Base-by-base conservation (phyloP, 1,140 invertebrate species). In the Plectus sambesii region DNA sequence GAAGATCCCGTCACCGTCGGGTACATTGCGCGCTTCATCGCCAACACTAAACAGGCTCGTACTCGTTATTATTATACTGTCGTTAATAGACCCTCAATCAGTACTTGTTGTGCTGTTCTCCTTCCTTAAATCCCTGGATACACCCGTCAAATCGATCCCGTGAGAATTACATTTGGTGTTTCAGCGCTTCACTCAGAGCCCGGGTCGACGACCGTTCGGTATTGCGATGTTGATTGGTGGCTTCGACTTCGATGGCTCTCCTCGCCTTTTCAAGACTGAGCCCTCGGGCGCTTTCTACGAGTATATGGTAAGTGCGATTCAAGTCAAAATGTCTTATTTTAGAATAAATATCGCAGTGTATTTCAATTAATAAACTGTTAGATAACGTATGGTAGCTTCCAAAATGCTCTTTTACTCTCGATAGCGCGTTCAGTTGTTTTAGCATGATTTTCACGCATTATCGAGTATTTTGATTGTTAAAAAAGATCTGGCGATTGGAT, bases 1-100 rank as follows among this genome's bases (percentile, higher is more conserved):
- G 94, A 99, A 76, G 94, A 99, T 77, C 90, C 92, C n/a, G 92
- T 98, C 5, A 94, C 92, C 30, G 76, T 98, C 56, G 92, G 97
- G 70, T 97, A 98, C 65, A 98, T 99, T 54, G 96, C 94, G 15
- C 79, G 93, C 74, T 86, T 82, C 69, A 85, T 90, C 67, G 86
- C 86, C 61, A 78, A 82, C 43, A 60, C 78, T 3, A 80, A 80
- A 68, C 78, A 79, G 72, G 76, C 77, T 48, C 9, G 9, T 17
- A 19, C 36, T n/a, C 9, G 20, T 62, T 75, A 68, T 65, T 55
- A 43, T 47, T 46, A 29, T 30, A 9, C 3, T 41, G 35, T 15
- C 15, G n/a, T 30, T 26, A 20, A 24, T 15, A 12, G 9, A 15
- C 15, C 47, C n/a, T n/a, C n/a, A 24, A 4, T 8, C 42, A 53